Evolutionary conservation across 53 echinoderm and acorn worm genomes (phyloP).

Genomic region (Paracentrotus lividus): DNA sequence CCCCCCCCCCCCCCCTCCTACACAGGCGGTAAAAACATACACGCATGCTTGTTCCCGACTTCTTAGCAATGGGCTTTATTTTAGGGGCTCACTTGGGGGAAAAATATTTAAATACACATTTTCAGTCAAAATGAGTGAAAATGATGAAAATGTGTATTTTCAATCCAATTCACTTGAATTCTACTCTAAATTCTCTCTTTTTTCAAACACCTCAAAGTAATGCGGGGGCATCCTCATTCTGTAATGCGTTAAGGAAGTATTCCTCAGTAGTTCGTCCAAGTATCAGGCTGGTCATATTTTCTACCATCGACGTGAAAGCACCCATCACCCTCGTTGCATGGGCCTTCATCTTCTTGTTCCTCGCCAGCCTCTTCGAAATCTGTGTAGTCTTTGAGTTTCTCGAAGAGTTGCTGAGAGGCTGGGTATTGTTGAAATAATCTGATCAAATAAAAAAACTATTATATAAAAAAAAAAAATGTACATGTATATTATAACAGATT

Average conservation of each 20-base stretch:
- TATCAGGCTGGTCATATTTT: conserved; percentile 82
- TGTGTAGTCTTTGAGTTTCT: conserved; percentile 59
- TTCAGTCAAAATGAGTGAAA: too few relatives aligned
- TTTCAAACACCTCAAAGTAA: conserved; percentile 70
- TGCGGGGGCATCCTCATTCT: conserved; percentile 61
- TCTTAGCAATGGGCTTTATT: too few relatives aligned
- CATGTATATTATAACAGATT: too few relatives aligned
- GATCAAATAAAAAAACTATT: neutral
- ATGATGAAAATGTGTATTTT: too few relatives aligned
- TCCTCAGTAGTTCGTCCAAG: conserved; percentile 82
- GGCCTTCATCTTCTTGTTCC: conserved; percentile 77
- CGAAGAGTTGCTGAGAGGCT: conserved; percentile 37
- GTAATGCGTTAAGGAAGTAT: conserved; percentile 78
- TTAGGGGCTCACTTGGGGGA: too few relatives aligned
- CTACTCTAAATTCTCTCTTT: too few relatives aligned
- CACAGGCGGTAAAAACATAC: too few relatives aligned
- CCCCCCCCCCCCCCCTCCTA: too few relatives aligned
- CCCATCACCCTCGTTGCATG: conserved; percentile 86
- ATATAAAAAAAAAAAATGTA: too few relatives aligned
- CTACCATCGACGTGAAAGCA: conserved; percentile 84
- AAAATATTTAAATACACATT: too few relatives aligned
- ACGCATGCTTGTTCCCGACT: too few relatives aligned
- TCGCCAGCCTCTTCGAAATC: conserved; percentile 76
- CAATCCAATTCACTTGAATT: too few relatives aligned
- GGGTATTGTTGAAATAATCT: conserved; percentile 55